Base-by-base conservation (phyloP, 2,113 vertebrate species). In the Lutjanus erythropterus region DNA sequence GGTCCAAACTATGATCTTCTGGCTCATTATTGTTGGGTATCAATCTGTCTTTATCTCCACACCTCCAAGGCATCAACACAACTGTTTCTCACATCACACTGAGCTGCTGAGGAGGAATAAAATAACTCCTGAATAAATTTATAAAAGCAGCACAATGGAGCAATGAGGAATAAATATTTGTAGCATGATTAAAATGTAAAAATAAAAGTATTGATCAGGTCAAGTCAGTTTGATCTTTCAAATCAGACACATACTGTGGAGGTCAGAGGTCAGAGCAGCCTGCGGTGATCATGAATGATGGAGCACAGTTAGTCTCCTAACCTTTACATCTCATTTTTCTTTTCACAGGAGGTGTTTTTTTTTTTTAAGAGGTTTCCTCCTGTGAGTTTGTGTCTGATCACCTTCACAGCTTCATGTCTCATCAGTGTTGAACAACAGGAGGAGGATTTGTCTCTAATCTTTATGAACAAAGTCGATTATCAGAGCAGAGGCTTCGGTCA, bases 351-450 rank as follows among this genome's bases (percentile, higher is more conserved):
- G 33, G 33, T 35, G 4, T 35, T 35, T 5, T 7, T 5, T 4
- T 7, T 35, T 35, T n/a, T 15, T 61, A 2, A 23, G 21, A 23
- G 19, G 35, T 50, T 68, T 18, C 37, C 7, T 47, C 44, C 7
- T 21, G 44, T 9, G n/a, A 42, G 42, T 49, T 33, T 52, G 37
- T 4, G 41, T 16, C 42, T 10, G 25, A 52, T 81, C 72, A 71
- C 76, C 83, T 75, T 87, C 79, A 89, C 44, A 15, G n/a, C 44
- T 29, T 27, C 75, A 0, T 59, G 74, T 74, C 23, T 56, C 33
- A 12, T 52, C 62, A 1, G 2, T 56, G 76, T 67, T 14, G 9
- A 0, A 81, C 84, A 81, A 53, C 59, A 11, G 53, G 19, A 65
- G 53, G 19, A 65, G 56, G 41, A 39, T 58, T 53, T 25, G 29